These are phyloP conservation scores for Falcunculus frontatus DNA, from an alignment of 2,113 vertebrate genomes.

Conservation along the genomic window DNA sequence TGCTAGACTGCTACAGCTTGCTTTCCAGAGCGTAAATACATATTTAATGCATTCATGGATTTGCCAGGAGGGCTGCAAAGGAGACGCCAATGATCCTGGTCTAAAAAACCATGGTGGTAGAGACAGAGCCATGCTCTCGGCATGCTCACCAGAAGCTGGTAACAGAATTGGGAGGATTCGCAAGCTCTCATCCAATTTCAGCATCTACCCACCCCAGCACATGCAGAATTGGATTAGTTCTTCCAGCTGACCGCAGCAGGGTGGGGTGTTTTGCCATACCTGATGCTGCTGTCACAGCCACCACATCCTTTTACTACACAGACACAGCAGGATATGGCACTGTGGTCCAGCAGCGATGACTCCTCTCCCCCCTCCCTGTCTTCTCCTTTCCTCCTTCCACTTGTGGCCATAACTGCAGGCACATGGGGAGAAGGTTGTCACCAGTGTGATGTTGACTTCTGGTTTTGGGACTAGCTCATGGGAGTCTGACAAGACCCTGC, in stretches of 20 bases:
- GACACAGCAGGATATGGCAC: not conserved
- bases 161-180: not conserved
- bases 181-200: not conserved
- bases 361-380: not conserved
- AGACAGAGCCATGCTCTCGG: not conserved
- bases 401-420: not conserved
- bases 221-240: not conserved
- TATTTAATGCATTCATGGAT: not conserved
- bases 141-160: not conserved
- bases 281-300: not conserved
- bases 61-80: not conserved
- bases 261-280: not conserved
- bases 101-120: not conserved
- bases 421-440: not conserved
- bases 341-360: not conserved
- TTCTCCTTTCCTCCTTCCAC: not conserved
- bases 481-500: not conserved
- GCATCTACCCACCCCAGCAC: not conserved
- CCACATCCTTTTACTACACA: not conserved
- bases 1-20: not conserved
- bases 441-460: not conserved
- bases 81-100: not conserved
- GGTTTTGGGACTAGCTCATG: not conserved
- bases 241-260: not conserved
- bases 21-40: not conserved